A percentile compares a stretch with the other conserved stretches of the same genome.
Evolutionary conservation across 2,113 vertebrate genomes (phyloP).

Genomic region (Alethe diademata): DNA sequence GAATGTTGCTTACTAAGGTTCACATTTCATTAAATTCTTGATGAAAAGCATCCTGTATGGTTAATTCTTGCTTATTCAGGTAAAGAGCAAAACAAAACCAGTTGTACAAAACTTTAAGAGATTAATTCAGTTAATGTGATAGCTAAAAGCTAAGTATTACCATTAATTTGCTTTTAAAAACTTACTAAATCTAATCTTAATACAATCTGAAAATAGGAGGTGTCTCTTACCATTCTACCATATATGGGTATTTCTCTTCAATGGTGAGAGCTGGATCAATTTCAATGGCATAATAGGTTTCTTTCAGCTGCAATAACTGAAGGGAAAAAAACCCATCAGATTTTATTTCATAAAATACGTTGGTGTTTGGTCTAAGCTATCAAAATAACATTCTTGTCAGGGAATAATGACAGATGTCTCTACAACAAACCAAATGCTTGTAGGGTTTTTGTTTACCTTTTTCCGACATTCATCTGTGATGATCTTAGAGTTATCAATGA

Average conservation of each 20-base stretch:
- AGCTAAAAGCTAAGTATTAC: background rate
- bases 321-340: background rate
- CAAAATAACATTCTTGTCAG: background rate
- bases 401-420: background rate
- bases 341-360: background rate
- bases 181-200: background rate
- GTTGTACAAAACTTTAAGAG: background rate
- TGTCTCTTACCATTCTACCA: constrained; percentile 94
- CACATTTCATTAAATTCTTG: background rate
- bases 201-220: background rate
- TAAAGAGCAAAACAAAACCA: background rate
- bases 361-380: background rate
- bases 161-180: background rate
- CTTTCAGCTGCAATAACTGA: constrained; percentile 88
- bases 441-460: constrained; percentile 75
- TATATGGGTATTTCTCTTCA: constrained; percentile 94
- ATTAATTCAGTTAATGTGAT: background rate
- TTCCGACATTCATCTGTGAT: constrained; percentile 90
- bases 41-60: background rate
- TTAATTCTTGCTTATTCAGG: background rate
- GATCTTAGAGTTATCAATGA: constrained; percentile 94
- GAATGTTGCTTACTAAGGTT: background rate
- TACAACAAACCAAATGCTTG: background rate
- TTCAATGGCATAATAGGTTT: constrained; percentile 96
- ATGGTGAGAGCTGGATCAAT: constrained; percentile 88